These are phyloP conservation scores for Nomada fucata DNA, from an alignment of 2,888 invertebrate genomes.

Conservation along the genomic window DNA sequence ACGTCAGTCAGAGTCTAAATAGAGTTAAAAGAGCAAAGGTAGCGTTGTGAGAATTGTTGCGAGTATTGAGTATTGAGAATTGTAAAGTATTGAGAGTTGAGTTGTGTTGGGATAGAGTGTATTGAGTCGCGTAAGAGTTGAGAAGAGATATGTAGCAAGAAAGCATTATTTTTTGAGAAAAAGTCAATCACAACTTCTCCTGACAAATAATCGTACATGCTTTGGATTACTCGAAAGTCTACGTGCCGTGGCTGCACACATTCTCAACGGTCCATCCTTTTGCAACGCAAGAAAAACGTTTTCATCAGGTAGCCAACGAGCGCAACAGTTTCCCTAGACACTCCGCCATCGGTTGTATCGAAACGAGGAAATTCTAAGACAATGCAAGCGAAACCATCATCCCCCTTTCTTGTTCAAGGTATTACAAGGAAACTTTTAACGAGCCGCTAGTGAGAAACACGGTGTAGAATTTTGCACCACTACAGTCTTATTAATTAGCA, in stretches of 20 bases:
- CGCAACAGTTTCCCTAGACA: constrained; percentile 26
- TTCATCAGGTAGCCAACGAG: constrained; percentile 9
- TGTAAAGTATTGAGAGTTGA: too few species aligned
- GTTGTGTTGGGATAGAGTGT: too few species aligned
- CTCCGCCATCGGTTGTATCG: constrained; percentile 1
- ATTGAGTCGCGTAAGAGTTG: too few species aligned
- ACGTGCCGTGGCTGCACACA: not conserved
- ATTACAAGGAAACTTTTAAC: not conserved
- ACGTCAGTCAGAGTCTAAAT: too few species aligned
- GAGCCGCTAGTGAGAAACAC: not conserved
- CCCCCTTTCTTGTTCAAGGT: not conserved
- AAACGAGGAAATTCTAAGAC: not conserved
- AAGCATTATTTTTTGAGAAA: too few species aligned
- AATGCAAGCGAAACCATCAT: not conserved
- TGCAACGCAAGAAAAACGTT: constrained; percentile 14
- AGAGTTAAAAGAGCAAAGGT: too few species aligned
- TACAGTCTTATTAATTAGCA: not conserved
- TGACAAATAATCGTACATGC: not conserved
- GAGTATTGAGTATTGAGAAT: too few species aligned
- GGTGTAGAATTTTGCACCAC: not conserved
- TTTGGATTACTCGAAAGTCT: constrained; percentile 15
- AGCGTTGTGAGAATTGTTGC: too few species aligned
- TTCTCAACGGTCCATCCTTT: constrained; percentile 28
- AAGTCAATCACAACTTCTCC: too few species aligned
- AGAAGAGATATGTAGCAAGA: too few species aligned